Evolutionary conservation across 2,888 invertebrate species (phyloP).

Genomic region (Alentia gelatinosa): DNA sequence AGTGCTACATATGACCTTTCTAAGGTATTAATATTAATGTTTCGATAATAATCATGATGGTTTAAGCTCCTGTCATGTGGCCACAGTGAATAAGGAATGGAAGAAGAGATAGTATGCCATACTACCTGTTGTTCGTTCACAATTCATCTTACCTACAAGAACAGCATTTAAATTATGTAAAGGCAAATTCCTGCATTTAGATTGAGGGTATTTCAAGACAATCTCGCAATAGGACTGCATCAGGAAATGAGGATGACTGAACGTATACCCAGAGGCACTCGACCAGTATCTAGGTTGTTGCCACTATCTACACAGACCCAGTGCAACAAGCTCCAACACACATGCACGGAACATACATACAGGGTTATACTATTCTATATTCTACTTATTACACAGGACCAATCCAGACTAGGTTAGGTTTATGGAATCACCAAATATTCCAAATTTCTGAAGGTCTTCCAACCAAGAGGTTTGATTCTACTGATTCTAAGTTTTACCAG

Average conservation of each 20-base stretch:
- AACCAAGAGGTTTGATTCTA: no score
- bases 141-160: background rate
- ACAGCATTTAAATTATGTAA: constrained; percentile 1
- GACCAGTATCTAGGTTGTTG: background rate
- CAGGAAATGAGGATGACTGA: background rate
- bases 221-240: background rate
- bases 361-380: background rate
- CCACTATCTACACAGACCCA: background rate
- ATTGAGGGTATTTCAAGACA: background rate
- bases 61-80: constrained; percentile 1
- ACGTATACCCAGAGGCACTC: background rate
- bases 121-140: background rate
- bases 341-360: background rate
- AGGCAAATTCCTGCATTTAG: background rate
- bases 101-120: background rate
- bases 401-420: constrained; percentile 8
- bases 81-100: constrained; percentile 2
- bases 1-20: constrained; percentile 3
- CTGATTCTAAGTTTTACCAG: no score
- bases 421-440: background rate
- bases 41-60: constrained; percentile 1
- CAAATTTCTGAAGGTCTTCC: background rate
- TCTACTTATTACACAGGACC: background rate
- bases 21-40: background rate
- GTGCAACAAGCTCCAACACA: background rate